phyloP scores from a whole-genome alignment of 2,797 vertebrate genomes.

The Harpagifer antarcticus region DNA sequence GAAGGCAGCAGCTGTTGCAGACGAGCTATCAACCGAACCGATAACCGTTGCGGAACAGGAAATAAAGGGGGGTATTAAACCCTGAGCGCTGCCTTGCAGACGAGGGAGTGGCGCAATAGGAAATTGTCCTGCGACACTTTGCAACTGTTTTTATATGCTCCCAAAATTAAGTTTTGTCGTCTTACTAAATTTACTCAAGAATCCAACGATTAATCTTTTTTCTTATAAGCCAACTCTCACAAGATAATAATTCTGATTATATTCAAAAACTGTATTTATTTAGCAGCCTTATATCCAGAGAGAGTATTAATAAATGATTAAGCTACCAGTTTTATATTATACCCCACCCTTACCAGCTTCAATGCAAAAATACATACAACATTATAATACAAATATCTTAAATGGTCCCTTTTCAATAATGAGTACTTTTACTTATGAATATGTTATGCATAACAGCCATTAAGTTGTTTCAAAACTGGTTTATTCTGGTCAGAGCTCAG shows the following conservation, averaged over 20 bases:
- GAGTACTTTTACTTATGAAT: background rate
- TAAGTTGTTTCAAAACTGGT: background rate
- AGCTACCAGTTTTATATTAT: too few relatives aligned
- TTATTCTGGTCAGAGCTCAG: background rate
- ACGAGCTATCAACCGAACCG: too few relatives aligned
- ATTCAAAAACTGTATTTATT: too few relatives aligned
- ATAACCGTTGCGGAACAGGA: slow-evolving; percentile 17
- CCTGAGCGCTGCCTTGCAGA: slow-evolving; percentile 36
- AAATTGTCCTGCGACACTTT: background rate
- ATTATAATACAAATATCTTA: background rate
- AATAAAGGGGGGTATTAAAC: accelerated
- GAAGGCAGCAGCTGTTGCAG: too few relatives aligned
- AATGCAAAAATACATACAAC: background rate
- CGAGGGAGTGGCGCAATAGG: background rate
- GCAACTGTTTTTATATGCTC: background rate
- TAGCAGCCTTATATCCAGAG: too few relatives aligned
- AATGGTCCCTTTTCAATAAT: background rate
- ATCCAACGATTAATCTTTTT: background rate
- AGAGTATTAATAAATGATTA: too few relatives aligned
- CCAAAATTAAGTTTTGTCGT: background rate
- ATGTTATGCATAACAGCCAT: too few relatives aligned
- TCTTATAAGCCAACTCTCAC: too few relatives aligned
- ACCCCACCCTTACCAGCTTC: background rate
- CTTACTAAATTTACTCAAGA: background rate
- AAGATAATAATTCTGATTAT: too few relatives aligned